Evolutionary conservation across 2,797 vertebrate genomes (phyloP), one percentile per base, ranked within the genome.

Genomic region (Halcyon leucocephala): DNA sequence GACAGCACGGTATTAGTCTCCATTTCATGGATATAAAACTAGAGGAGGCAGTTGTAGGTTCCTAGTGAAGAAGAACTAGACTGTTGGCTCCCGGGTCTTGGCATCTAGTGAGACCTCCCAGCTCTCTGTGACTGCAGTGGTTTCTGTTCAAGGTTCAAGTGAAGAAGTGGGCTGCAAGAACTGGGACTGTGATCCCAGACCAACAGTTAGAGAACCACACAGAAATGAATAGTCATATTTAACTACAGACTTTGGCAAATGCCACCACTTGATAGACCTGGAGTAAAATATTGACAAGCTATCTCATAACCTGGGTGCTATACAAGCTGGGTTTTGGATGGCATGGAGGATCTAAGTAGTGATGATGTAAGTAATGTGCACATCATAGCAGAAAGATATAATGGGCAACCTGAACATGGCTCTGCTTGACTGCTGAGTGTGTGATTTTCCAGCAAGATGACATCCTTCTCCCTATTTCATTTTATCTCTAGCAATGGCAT

Each of bases 1-100:
- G 10, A 6, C 10, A 42, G 29, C 18, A 14, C 0, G 0, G 33
- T 37, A 39, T 46, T 35, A 31, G 44, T 19, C 31, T 52, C 19
- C 14, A 8, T 60, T 81, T 90, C 7, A 21, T 7, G 35, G 52
- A 11, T 67, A 26, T 51, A 33, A 46, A 72, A 21, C 18, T 29
- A 51, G 33, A 70, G 37, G 42, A 46, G 37, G 37, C 12, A 28
- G 33, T 25, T 46, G 25, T 42, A 48, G 22, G 57, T 52, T 33
- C 49, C 19, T 39, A 16, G 39, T 20, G 39, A 70, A 60, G 51
- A 44, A 37, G 39, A 48, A 37, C 4, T 24, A 31, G 39, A 10
- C 2, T 42, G 28, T 31, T 48, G 42, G 19, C 44, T 52, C 51
- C 12, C 13, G 25, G 31, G 18, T 41, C 12, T 24, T 24, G 39